Evolutionary conservation across 1,140 invertebrate species (phyloP).

Genomic region (Whitmania pigra): DNA sequence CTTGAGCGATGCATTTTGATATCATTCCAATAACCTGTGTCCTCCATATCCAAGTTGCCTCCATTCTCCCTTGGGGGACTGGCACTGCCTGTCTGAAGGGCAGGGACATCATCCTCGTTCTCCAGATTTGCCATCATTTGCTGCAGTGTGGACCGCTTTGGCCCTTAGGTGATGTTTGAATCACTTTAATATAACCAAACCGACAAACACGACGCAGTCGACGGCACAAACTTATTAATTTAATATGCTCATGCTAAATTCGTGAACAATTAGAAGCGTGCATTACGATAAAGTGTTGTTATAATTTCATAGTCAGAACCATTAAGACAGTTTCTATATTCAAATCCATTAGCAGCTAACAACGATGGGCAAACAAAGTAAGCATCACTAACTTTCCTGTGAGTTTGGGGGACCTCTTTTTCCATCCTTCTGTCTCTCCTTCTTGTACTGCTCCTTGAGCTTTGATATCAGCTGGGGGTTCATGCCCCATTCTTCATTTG

Average conservation of each 20-base stretch:
- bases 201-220: background rate
- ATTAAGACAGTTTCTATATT: no score
- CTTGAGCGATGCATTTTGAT: no score
- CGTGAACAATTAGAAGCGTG: background rate
- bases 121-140: slow-evolving; percentile 44
- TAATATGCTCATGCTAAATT: background rate
- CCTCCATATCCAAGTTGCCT: slow-evolving; percentile 30
- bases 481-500: slow-evolving; percentile 40
- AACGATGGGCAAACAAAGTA: background rate
- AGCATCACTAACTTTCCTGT: slow-evolving; percentile 10
- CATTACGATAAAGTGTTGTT: no score
- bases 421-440: slow-evolving; percentile 43
- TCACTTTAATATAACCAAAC: background rate
- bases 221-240: background rate
- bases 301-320: no score
- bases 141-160: slow-evolving; percentile 43
- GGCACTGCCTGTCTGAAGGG: slow-evolving; percentile 20
- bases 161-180: slow-evolving; percentile 32
- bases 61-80: slow-evolving; percentile 22
- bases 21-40: slow-evolving; percentile 17
- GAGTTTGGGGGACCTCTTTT: slow-evolving; percentile 30
- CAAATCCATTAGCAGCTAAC: background rate
- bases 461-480: slow-evolving; percentile 43
- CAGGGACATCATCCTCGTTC: slow-evolving; percentile 36
- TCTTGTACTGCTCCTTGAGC: slow-evolving; percentile 46